These are phyloP conservation scores for Ischnus inquisitorius DNA, from an alignment of 2,888 invertebrate genomes.

Conservation along the genomic window DNA sequence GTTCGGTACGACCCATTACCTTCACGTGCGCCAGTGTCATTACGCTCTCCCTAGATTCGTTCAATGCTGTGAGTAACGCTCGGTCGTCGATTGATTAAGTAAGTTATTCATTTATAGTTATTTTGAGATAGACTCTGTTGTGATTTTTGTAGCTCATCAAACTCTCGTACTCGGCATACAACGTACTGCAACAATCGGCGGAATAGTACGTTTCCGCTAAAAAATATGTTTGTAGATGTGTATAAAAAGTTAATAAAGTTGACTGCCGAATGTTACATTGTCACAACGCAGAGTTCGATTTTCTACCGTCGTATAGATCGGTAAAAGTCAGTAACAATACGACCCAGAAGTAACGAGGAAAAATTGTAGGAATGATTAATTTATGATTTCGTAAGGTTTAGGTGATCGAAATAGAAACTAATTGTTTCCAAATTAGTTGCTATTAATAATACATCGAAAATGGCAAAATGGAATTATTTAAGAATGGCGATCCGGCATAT, in stretches of 20 bases:
- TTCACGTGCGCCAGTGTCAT: constrained; percentile 71
- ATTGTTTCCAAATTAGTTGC: too few species aligned
- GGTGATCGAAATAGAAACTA: too few species aligned
- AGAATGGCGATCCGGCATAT: too few species aligned
- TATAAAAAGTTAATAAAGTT: background rate
- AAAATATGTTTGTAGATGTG: background rate
- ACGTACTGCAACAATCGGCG: constrained; percentile 63
- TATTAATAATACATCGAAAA: too few species aligned
- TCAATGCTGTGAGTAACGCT: constrained; percentile 68
- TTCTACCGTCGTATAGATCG: background rate
- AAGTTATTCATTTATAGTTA: background rate
- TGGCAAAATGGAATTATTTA: too few species aligned
- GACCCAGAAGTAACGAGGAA: background rate
- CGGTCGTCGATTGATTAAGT: background rate
- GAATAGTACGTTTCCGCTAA: constrained; percentile 3
- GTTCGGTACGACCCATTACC: constrained; percentile 66
- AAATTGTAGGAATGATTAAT: background rate
- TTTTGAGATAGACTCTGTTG: background rate
- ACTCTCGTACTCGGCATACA: constrained; percentile 71
- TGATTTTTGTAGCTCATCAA: constrained; percentile 66
- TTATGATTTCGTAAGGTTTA: background rate
- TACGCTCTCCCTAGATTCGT: constrained; percentile 71
- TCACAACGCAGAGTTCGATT: background rate
- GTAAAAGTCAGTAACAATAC: background rate
- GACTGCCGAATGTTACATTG: background rate